Evolutionary conservation across 2,888 invertebrate genomes (phyloP).

Genomic region (Nemoura dubitans): DNA sequence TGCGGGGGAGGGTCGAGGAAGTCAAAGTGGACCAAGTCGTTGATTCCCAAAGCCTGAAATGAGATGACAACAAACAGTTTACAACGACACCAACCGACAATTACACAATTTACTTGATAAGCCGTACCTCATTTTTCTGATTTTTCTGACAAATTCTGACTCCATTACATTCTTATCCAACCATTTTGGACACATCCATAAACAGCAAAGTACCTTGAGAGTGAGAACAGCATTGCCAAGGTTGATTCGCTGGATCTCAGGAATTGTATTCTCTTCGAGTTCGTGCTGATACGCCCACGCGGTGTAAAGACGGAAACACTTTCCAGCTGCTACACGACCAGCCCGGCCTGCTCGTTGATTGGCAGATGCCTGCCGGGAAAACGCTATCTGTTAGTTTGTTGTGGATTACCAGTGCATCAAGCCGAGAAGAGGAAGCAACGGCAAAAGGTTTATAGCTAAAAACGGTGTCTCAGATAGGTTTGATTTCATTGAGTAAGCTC

Average conservation of each 20-base stretch:
- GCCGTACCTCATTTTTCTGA: too few species aligned
- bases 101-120: too few species aligned
- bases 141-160: too few species aligned
- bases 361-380: conserved; percentile 76
- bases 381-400: neutral
- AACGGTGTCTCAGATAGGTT: neutral
- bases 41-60: conserved; percentile 84
- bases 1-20: conserved; percentile 98
- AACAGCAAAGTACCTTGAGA: conserved; percentile 76
- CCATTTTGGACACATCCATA: too few species aligned
- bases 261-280: conserved; percentile 96
- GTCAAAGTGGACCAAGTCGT: conserved; percentile 97
- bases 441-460: neutral
- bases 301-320: conserved; percentile 97
- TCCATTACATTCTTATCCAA: too few species aligned
- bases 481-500: conserved; percentile 15
- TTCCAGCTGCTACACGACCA: conserved; percentile 95
- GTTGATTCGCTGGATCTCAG: conserved; percentile 98
- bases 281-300: conserved; percentile 99
- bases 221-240: conserved; percentile 96
- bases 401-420: too few species aligned
- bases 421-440: too few species aligned
- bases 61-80: neutral
- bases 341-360: conserved; percentile 97
- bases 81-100: neutral